Evolutionary conservation across 2,888 invertebrate species (phyloP).

Genomic region (Melangyna quadrimaculata): DNA sequence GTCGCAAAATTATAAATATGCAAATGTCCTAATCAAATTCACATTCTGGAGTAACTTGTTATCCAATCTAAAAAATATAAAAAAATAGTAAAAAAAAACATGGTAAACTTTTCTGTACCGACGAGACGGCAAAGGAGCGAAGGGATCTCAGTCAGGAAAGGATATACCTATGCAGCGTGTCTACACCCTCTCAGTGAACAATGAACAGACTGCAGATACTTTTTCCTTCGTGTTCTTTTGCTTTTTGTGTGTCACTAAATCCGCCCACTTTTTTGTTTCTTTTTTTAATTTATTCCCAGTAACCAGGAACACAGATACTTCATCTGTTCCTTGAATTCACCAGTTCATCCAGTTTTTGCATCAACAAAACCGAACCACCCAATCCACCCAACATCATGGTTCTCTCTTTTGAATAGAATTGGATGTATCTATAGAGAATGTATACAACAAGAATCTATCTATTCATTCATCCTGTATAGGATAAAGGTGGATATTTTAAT

Average conservation of each 20-base stretch:
- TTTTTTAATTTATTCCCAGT: constrained; percentile 79
- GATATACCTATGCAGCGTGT: background rate
- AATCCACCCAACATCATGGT: constrained; percentile 4
- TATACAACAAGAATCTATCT: background rate
- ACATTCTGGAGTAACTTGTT: constrained; percentile 81
- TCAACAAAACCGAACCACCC: constrained; percentile 17
- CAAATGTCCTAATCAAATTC: constrained; percentile 81
- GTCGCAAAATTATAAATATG: constrained; percentile 75
- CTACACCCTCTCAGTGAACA: constrained; percentile 27
- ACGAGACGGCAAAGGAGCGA: background rate
- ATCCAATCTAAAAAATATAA: constrained; percentile 76
- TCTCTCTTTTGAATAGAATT: background rate
- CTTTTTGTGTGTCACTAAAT: constrained; percentile 73
- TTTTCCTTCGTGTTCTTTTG: constrained; percentile 33
- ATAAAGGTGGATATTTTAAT: constrained; percentile 72
- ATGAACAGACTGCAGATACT: constrained; percentile 29
- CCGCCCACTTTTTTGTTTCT: constrained; percentile 78
- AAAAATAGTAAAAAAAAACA: constrained; percentile 15
- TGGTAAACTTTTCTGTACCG: constrained; percentile 59
- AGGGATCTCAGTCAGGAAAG: constrained; percentile 43
- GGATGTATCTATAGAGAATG: constrained; percentile 1
- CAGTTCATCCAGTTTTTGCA: too few species aligned
- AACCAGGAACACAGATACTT: constrained; percentile 72
- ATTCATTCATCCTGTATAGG: constrained; percentile 45
- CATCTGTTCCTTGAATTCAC: constrained; percentile 30